Evolutionary conservation across 2,797 vertebrate species (phyloP).

Genomic region (Takifugu rubripes): DNA sequence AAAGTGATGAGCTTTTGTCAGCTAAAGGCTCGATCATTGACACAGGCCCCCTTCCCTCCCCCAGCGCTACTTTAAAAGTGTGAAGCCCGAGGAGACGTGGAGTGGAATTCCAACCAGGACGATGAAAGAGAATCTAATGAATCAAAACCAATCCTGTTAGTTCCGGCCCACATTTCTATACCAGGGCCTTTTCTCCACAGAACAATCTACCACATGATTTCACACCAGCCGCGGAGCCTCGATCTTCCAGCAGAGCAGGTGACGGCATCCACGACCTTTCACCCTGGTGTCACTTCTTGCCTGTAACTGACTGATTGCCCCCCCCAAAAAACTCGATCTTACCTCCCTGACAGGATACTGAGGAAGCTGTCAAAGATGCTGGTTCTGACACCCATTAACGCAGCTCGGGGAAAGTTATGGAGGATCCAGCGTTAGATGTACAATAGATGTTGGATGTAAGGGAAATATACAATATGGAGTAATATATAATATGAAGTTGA

Average conservation of each 20-base stretch:
- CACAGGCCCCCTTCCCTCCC: constrained; percentile 46
- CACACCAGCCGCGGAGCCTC: constrained; percentile 64
- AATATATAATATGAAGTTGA: too few species aligned
- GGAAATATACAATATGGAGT: too few species aligned
- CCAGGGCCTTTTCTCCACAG: constrained; percentile 65
- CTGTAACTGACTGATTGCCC: constrained; percentile 63
- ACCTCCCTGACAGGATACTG: constrained; percentile 21
- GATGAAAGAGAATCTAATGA: constrained; percentile 88
- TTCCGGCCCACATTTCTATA: constrained; percentile 82
- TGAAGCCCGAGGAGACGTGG: constrained; percentile 79
- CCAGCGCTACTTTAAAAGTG: constrained; percentile 72
- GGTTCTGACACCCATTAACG: too few species aligned
- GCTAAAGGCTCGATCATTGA: constrained; percentile 58
- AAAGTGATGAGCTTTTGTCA: constrained; percentile 45
- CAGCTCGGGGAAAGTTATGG: too few species aligned
- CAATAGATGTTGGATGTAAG: too few species aligned
- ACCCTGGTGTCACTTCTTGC: constrained; percentile 56
- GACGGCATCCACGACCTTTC: constrained; percentile 37
- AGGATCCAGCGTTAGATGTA: too few species aligned
- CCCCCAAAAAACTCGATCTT: constrained; percentile 46
- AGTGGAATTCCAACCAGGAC: constrained; percentile 84
- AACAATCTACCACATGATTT: constrained; percentile 69
- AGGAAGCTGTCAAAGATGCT: neutral
- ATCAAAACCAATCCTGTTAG: constrained; percentile 91
- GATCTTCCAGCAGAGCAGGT: constrained; percentile 39